Percentiles rank a stretch among this genome's conserved stretches.
These are phyloP conservation scores for Muricea muricata DNA, from an alignment of 92 coral and sea anemone species.

Conservation along the genomic window DNA sequence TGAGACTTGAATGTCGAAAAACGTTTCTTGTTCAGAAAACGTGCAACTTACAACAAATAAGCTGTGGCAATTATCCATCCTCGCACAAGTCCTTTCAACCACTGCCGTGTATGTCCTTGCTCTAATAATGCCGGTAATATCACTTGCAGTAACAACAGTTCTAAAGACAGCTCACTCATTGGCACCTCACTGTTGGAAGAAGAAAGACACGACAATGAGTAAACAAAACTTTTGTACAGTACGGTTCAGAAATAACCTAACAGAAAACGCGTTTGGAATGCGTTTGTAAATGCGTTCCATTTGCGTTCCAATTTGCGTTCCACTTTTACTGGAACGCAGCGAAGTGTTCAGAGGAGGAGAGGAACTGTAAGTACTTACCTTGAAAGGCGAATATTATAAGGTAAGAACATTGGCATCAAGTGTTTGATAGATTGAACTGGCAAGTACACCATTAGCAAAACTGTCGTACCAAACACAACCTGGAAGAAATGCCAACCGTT, in stretches of 20 bases:
- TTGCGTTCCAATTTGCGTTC: no score
- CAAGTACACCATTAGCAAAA: constrained; percentile 87
- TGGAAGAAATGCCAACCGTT: constrained; percentile 26
- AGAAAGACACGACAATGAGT: neutral
- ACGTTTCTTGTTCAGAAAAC: neutral
- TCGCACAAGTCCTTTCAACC: constrained; percentile 83
- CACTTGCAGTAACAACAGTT: constrained; percentile 90
- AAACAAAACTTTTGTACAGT: neutral
- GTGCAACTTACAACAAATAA: constrained; percentile 77
- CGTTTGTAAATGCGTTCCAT: no score
- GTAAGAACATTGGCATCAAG: constrained; percentile 83
- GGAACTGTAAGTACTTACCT: no score
- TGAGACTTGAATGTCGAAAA: neutral
- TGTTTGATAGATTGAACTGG: constrained; percentile 91
- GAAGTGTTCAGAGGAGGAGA: no score
- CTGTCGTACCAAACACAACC: constrained; percentile 99
- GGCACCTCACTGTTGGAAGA: constrained; percentile 80
- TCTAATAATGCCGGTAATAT: constrained; percentile 93
- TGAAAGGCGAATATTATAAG: constrained; percentile 91
- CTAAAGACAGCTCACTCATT: constrained; percentile 94
- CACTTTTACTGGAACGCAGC: no score
- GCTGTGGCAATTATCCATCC: constrained; percentile 95
- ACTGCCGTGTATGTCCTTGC: constrained; percentile 96
- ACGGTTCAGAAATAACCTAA: no score
- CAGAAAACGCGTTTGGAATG: no score